These are phyloP conservation scores for Philotrypesis tridentata DNA, from an alignment of 1,140 invertebrate species.

Conservation along the genomic window DNA sequence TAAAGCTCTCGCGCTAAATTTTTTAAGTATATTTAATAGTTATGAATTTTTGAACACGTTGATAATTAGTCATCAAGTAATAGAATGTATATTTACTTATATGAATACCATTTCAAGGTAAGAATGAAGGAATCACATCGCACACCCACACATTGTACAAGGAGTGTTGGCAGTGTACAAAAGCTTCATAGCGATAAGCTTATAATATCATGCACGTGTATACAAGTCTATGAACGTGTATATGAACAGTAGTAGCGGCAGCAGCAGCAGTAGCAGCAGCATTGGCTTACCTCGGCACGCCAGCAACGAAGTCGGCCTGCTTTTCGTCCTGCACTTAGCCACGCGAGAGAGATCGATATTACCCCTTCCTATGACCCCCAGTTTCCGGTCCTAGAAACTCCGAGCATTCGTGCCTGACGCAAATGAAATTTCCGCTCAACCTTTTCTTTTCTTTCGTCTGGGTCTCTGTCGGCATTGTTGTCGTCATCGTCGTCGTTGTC, in stretches of 20 bases:
- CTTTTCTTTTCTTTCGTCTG: conserved; percentile 1
- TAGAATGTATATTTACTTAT: no score
- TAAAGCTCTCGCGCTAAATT: no score
- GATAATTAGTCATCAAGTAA: no score
- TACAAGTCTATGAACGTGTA: background rate
- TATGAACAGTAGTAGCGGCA: background rate
- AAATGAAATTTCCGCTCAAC: conserved; percentile 25
- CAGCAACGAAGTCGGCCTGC: conserved; percentile 41
- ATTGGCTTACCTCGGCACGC: conserved; percentile 19
- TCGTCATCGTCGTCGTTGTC: background rate
- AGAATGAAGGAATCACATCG: background rate
- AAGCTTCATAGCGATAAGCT: conserved; percentile 1
- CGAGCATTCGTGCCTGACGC: conserved; percentile 10
- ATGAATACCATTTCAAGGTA: background rate
- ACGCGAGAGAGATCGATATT: conserved; percentile 44
- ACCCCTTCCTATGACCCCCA: conserved; percentile 37
- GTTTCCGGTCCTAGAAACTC: conserved; percentile 35
- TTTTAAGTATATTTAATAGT: no score
- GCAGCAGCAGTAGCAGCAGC: background rate
- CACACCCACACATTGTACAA: background rate
- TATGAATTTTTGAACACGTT: no score
- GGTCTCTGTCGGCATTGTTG: background rate
- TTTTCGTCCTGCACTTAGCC: conserved; percentile 40
- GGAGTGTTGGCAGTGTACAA: background rate
- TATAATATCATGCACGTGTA: conserved; percentile 1